These are phyloP conservation scores for Argyresthia goedartella DNA, from an alignment of 2,888 invertebrate species.

Conservation along the genomic window DNA sequence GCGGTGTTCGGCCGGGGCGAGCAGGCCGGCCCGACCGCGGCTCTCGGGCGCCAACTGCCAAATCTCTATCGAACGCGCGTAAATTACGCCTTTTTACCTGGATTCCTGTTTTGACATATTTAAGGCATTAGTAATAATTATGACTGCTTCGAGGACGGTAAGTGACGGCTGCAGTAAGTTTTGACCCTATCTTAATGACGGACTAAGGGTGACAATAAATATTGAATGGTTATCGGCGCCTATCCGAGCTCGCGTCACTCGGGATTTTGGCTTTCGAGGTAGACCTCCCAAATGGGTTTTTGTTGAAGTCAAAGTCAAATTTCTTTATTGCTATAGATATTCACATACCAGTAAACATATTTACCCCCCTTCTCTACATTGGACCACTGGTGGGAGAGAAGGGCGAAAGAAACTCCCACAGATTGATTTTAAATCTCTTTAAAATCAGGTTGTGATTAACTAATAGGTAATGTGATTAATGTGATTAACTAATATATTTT, in stretches of 20 bases:
- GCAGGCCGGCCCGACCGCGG: conserved; percentile 25
- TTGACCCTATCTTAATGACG: conserved; percentile 71
- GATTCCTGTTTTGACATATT: conserved; percentile 72
- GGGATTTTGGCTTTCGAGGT: conserved; percentile 43
- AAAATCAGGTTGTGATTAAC: no score
- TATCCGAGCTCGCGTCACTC: conserved; percentile 50
- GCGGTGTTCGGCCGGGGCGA: conserved; percentile 25
- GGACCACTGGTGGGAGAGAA: no score
- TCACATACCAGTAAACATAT: no score
- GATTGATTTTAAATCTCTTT: no score
- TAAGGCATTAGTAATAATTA: conserved; percentile 72
- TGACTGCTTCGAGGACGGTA: conserved; percentile 58
- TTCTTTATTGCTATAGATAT: no score
- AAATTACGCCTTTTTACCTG: conserved; percentile 72
- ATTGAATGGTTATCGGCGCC: conserved; percentile 63
- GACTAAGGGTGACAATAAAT: conserved; percentile 67
- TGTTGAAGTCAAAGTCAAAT: no score
- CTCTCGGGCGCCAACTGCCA: conserved; percentile 67
- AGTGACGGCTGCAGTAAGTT: conserved; percentile 52
- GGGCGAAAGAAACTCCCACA: no score
- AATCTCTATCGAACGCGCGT: conserved; percentile 69
- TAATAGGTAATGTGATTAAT: no score
- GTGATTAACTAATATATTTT: no score
- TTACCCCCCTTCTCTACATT: no score
- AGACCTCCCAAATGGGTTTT: conserved; percentile 53